phyloP scores from a whole-genome alignment of 2,113 vertebrate genomes.

The Mastomys coucha region DNA sequence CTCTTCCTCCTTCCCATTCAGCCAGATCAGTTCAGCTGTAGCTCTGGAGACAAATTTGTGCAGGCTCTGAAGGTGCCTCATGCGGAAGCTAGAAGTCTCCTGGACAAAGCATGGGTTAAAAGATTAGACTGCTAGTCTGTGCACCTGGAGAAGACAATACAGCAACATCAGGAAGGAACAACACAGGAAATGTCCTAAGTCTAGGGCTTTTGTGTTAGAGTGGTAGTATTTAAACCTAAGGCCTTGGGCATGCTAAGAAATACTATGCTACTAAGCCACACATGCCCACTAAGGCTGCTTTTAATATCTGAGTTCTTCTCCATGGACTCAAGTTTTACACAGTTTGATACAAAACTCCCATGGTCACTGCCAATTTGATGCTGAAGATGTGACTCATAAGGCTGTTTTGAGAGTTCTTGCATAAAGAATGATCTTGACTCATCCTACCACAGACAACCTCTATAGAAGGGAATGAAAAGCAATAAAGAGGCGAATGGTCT shows the following conservation, averaged over 20 bases:
- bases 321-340: constrained; percentile 32
- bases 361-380: neutral
- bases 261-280: neutral
- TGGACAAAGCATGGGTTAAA: constrained; percentile 74
- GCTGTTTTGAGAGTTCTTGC: neutral
- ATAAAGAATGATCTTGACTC: constrained; percentile 27
- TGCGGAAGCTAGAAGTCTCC: constrained; percentile 96
- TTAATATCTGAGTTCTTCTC: constrained; percentile 7
- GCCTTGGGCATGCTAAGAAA: neutral
- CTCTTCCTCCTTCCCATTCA: constrained; percentile 98
- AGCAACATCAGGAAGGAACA: constrained; percentile 40
- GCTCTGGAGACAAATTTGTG: constrained; percentile 94
- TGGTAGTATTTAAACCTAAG: neutral
- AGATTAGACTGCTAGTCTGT: constrained; percentile 34
- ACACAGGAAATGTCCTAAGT: neutral
- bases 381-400: neutral
- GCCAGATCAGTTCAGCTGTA: constrained; percentile 98
- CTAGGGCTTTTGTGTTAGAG: neutral
- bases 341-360: neutral
- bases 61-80: constrained; percentile 95
- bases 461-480: constrained; percentile 14
- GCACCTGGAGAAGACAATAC: neutral
- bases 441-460: neutral
- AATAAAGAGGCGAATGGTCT: neutral
- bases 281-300: neutral